Percentiles rank a stretch among this genome's conserved stretches.
Evolutionary conservation across 2,888 invertebrate genomes (phyloP).

Genomic region (Eremobia ochroleuca): DNA sequence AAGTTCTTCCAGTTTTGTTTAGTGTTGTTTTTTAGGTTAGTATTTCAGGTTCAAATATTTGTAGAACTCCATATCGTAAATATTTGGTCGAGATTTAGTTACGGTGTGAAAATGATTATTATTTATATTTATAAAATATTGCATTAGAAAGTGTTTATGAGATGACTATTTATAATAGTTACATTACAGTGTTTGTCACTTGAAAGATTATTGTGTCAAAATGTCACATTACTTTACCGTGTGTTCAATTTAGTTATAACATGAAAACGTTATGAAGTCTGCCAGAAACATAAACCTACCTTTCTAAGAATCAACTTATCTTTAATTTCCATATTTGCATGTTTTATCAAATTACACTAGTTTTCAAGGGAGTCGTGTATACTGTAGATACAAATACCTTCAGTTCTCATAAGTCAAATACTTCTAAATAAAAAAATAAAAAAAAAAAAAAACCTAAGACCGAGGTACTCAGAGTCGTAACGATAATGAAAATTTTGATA

Average conservation of each 20-base stretch:
- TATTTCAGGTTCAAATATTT: constrained; percentile 53
- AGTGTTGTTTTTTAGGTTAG: constrained; percentile 84
- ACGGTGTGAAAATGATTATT: not conserved
- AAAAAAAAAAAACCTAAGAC: no score
- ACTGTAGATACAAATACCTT: not conserved
- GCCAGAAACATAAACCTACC: not conserved
- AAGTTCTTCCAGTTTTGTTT: constrained; percentile 86
- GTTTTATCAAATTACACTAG: constrained; percentile 25
- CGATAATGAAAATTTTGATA: not conserved
- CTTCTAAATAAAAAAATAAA: not conserved
- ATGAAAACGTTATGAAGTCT: constrained; percentile 24
- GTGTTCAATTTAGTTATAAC: constrained; percentile 25
- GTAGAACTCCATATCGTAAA: not conserved
- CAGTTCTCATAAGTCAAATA: not conserved
- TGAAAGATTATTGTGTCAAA: constrained; percentile 55
- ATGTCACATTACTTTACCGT: constrained; percentile 25
- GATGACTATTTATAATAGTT: constrained; percentile 11
- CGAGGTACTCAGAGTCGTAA: not conserved
- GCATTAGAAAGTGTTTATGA: constrained; percentile 10
- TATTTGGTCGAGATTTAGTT: constrained; percentile 12
- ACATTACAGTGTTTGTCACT: constrained; percentile 25
- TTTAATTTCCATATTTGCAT: constrained; percentile 33
- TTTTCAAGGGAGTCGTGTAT: constrained; percentile 5
- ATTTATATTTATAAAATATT: constrained; percentile 19
- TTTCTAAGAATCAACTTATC: constrained; percentile 38